Evolutionary conservation across 2,113 vertebrate species (phyloP).

Genomic region (Casuarius casuarius): DNA sequence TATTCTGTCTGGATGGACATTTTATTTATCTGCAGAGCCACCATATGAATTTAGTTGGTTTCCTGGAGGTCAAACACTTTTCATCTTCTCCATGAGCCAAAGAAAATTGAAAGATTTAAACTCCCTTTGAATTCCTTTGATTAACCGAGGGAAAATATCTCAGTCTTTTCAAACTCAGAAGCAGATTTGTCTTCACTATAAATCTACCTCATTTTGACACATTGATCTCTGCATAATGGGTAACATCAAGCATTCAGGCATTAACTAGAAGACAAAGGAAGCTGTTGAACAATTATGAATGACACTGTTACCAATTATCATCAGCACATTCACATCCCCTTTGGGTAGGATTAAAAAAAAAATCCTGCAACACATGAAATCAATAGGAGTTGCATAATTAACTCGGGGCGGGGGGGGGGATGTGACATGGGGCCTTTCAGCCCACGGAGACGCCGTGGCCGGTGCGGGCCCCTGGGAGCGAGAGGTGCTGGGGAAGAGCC

Average conservation of each 20-base stretch:
- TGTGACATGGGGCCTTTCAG: neutral
- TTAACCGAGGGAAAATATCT: conserved; percentile 39
- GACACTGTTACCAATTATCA: neutral
- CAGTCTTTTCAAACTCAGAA: neutral
- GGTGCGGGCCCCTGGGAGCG: neutral
- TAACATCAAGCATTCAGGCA: neutral
- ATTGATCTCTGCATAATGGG: conserved; percentile 25
- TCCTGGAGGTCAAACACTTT: conserved; percentile 51
- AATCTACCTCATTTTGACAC: conserved; percentile 35
- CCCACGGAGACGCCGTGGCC: neutral
- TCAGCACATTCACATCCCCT: neutral
- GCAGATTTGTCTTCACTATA: conserved; percentile 28
- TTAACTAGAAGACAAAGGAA: neutral
- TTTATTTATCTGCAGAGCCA: conserved; percentile 57
- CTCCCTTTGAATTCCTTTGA: conserved; percentile 46
- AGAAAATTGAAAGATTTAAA: conserved; percentile 58
- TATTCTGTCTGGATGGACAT: conserved; percentile 40
- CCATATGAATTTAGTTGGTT: conserved; percentile 18
- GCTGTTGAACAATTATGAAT: neutral
- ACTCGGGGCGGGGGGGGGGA: neutral
- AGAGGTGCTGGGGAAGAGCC: neutral
- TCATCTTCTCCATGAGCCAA: conserved; percentile 40
- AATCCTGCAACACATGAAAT: neutral
- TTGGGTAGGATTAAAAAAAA: neutral
- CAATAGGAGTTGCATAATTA: neutral